Evolutionary conservation across 2,888 invertebrate species (phyloP), one percentile per base, ranked within the genome.

Genomic region (Scaptodrosophila latifasciaeformis): DNA sequence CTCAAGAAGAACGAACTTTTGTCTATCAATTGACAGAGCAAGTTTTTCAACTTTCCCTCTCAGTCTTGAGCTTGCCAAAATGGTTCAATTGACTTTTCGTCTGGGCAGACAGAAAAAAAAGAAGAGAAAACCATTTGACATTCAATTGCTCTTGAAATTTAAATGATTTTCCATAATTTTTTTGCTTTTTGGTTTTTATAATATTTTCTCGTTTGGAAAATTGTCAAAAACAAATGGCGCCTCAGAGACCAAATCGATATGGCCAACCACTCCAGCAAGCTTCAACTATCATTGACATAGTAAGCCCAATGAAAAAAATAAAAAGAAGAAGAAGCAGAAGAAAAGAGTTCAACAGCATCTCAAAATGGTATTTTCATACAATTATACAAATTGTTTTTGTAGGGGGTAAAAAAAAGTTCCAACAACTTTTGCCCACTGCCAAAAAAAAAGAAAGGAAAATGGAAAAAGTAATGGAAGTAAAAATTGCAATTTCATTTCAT

Each of bases 121-220:
- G n/a, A n/a, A n/a, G n/a, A n/a, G n/a, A n/a, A n/a, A n/a, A n/a
- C 59, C 62, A 64, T 76, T 74, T 72, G 63, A 70, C 77, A 70
- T 59, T 74, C 70, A 61, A 75, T 70, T 75, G 70, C 65, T 60
- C 66, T 75, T 62, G 52, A 62, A 59, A 54, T 63, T 50, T 59
- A 56, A 65, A 67, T 66, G 59, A 61, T 57, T 45, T 45, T 40
- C 4, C 30, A 45, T 45, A 61, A 50, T 53, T 62, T 47, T 46
- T 18, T 62, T 57, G 12, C 53, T 21, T 19, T 40, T 40, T 19
- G 9, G n/a, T n/a, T n/a, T n/a, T n/a, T n/a, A n/a, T n/a, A n/a
- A n/a, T 37, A 1, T n/a, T 31, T 37, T 37, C 13, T 29, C 50
- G 34, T 40, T 59, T 55, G 52, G 46, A 66, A 63, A 30, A 54